These are phyloP conservation scores for Pangasius krempfi DNA, from an alignment of 2,797 vertebrate species.

Conservation along the genomic window DNA sequence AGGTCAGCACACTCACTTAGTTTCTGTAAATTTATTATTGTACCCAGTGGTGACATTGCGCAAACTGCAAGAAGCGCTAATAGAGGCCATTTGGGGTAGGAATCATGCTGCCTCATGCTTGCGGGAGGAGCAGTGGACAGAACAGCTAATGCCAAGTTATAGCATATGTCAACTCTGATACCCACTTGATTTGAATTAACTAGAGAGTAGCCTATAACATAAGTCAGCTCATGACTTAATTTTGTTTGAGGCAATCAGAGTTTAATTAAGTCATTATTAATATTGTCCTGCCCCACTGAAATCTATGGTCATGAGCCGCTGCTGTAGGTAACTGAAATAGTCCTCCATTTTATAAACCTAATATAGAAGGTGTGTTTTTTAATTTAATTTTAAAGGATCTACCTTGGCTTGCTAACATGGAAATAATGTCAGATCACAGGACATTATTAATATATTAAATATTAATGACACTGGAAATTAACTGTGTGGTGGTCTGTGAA, in stretches of 20 bases:
- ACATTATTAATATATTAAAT: constrained; percentile 68
- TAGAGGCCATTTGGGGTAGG: neutral
- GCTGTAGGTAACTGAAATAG: neutral
- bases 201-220: neutral
- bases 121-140: neutral
- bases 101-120: neutral
- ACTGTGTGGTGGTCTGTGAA: constrained; percentile 22
- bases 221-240: neutral
- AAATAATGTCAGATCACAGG: constrained; percentile 70
- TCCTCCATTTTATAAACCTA: neutral
- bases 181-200: neutral
- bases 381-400: neutral
- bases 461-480: constrained; percentile 35
- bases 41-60: neutral
- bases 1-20: too few species aligned
- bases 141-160: neutral
- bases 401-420: neutral
- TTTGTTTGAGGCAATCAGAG: neutral
- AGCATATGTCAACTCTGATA: neutral
- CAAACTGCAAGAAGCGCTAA: neutral
- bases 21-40: neutral
- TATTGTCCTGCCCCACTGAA: neutral
- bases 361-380: neutral
- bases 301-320: neutral
- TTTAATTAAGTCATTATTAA: neutral